phyloP scores from a whole-genome alignment of 2,888 invertebrate species.

The Octonoba sinensis region DNA sequence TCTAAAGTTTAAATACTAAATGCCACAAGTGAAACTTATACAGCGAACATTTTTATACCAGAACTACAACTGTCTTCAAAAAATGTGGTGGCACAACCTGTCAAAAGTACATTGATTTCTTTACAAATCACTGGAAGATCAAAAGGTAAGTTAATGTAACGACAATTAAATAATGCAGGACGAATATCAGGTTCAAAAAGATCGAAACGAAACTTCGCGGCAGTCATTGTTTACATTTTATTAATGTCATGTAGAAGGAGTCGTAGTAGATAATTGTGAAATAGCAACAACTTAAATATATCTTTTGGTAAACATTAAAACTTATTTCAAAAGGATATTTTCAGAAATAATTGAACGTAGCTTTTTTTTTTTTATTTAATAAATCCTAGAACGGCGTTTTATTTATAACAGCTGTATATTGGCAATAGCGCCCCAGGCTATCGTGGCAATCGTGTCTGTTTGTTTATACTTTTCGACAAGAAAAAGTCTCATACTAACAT shows the following conservation, averaged over 20 bases:
- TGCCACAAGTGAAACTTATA: no score
- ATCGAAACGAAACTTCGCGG: constrained; percentile 34
- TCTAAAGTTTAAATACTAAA: no score
- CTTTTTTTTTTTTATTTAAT: no score
- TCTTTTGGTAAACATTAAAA: no score
- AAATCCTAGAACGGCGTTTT: no score
- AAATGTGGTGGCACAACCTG: constrained; percentile 25
- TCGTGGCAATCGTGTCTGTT: constrained; percentile 2
- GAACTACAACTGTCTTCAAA: constrained; percentile 4
- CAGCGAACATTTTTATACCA: constrained; percentile 5
- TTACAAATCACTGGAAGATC: constrained; percentile 19
- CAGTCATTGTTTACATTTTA: background rate
- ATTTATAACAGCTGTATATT: background rate
- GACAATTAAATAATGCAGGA: constrained; percentile 21
- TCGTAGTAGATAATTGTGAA: no score
- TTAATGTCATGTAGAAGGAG: no score
- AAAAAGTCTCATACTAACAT: background rate
- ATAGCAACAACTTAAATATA: no score
- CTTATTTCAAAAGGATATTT: no score
- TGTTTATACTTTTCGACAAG: background rate
- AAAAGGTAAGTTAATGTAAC: constrained; percentile 47
- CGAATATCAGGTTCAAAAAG: constrained; percentile 24
- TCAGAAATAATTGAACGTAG: no score
- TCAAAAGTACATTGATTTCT: constrained; percentile 44
- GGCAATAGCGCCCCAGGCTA: constrained; percentile 12